Percentiles rank a stretch among this genome's conserved stretches.
Conservation (phyloP, 2,888 invertebrate species). For the Sacculina carcini region DNA sequence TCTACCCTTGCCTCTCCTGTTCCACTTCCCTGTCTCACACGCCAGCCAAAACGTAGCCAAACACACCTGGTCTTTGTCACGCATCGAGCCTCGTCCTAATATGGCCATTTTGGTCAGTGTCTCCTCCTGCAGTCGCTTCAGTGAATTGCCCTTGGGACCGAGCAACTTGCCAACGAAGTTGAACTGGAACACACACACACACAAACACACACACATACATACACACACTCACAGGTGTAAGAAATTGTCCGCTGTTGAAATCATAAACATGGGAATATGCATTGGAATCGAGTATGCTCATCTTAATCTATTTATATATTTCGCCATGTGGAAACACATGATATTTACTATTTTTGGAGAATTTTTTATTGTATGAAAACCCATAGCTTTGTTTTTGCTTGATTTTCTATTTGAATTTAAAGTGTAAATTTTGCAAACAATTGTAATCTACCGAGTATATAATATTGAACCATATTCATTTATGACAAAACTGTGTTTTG, state of each 20-base stretch:
- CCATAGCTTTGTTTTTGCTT: too few relatives aligned
- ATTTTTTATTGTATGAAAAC: too few relatives aligned
- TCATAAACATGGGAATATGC: not conserved
- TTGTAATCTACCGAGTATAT: too few relatives aligned
- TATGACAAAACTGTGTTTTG: too few relatives aligned
- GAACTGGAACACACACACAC: conserved; percentile 33
- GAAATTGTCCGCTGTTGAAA: not conserved
- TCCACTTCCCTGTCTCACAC: too few relatives aligned
- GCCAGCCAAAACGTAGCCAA: not conserved
- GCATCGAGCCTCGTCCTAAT: conserved; percentile 72
- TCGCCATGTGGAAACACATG: not conserved
- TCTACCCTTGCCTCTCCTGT: too few relatives aligned
- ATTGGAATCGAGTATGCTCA: not conserved
- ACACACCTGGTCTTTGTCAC: conserved; percentile 60
- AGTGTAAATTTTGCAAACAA: too few relatives aligned
- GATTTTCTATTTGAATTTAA: too few relatives aligned
- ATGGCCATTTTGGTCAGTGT: conserved; percentile 90
- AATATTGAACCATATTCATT: too few relatives aligned
- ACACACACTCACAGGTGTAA: not conserved
- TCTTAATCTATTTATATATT: not conserved
- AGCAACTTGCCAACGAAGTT: conserved; percentile 82
- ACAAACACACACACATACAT: not conserved
- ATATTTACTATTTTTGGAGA: too few relatives aligned
- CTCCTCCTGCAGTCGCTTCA: conserved; percentile 74
- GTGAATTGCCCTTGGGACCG: conserved; percentile 75